phyloP scores from a whole-genome alignment of 2,888 invertebrate genomes.

The Stictocephala bisonia region DNA sequence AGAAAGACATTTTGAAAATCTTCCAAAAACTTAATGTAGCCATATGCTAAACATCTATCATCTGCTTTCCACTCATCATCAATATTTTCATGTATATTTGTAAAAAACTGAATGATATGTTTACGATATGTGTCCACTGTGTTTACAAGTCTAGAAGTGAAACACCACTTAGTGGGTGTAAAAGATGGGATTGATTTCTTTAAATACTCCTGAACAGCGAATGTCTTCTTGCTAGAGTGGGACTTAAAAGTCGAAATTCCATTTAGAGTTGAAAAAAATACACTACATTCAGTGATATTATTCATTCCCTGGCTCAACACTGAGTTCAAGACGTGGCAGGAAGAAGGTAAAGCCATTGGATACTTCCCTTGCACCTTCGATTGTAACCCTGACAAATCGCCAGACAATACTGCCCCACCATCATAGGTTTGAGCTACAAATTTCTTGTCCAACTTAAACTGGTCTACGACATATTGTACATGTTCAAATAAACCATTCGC shows the following conservation, averaged over 20 bases:
- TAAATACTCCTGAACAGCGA: constrained; percentile 46
- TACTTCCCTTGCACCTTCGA: constrained; percentile 56
- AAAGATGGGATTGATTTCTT: constrained; percentile 24
- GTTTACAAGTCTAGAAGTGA: constrained; percentile 10
- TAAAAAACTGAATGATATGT: constrained; percentile 13
- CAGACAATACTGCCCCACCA: constrained; percentile 59
- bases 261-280: constrained; percentile 59
- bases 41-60: constrained; percentile 16
- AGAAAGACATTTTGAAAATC: constrained; percentile 29
- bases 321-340: constrained; percentile 57
- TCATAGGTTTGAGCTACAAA: constrained; percentile 61
- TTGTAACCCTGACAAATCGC: constrained; percentile 59
- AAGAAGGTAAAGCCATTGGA: constrained; percentile 56
- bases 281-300: constrained; percentile 57
- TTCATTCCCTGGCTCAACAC: constrained; percentile 57
- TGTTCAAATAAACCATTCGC: constrained; percentile 56
- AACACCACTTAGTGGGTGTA: constrained; percentile 25
- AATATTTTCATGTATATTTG: neutral
- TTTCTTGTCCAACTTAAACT: constrained; percentile 58
- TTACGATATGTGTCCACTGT: constrained; percentile 7
- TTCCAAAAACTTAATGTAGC: constrained; percentile 10
- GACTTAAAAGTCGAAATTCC: constrained; percentile 60
- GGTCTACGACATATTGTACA: constrained; percentile 52
- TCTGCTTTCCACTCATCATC: constrained; percentile 12
- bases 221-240: constrained; percentile 56